Evolutionary conservation across 2,113 vertebrate species (phyloP), one percentile per base, ranked within the genome.

Genomic region (Hippocampus zosterae): DNA sequence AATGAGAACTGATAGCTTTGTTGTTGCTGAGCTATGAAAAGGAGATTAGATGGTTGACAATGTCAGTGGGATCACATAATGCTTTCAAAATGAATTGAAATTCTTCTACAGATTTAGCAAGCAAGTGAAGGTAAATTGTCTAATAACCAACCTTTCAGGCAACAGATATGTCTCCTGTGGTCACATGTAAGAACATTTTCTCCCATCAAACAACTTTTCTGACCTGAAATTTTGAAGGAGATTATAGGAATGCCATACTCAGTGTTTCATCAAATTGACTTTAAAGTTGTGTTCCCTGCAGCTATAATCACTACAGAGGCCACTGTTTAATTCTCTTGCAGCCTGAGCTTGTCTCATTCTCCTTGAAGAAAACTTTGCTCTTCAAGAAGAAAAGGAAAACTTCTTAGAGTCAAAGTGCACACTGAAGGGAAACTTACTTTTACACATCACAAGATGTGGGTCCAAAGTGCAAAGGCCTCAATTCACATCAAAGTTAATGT

Each of bases 261-360:
- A 72, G 72, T 68, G 80, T 85, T 83, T 89, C 68, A 88, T 88
- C 68, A 84, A 79, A 76, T 82, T 79, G 44, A 65, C 81, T 89
- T 87, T 86, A 79, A 87, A 88, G 75, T 74, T 70, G 52, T 75
- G 65, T 70, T 82, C 67, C 71, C 78, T 71, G 74, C 60, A 63
- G 77, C 27, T 56, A 78, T 73, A 69, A 72, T 83, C 61, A 65
- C 78, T 67, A 37, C 48, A 68, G 67, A 74, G 74, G 19, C 65
- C 18, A 46, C 67, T 82, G 73, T 78, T 69, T 65, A 70, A 68
- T 50, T 59, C 68, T 82, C 59, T 41, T 66, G 68, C 71, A 83
- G 72, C 46, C 74, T 52, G 9, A 68, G 25, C 71, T 19, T 29
- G 33, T 60, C 27, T 60, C 8, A 16, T 23, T 46, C 56, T 68